These are phyloP conservation scores for Heliconius himera DNA, from an alignment of 1,140 invertebrate species.

Conservation along the genomic window DNA sequence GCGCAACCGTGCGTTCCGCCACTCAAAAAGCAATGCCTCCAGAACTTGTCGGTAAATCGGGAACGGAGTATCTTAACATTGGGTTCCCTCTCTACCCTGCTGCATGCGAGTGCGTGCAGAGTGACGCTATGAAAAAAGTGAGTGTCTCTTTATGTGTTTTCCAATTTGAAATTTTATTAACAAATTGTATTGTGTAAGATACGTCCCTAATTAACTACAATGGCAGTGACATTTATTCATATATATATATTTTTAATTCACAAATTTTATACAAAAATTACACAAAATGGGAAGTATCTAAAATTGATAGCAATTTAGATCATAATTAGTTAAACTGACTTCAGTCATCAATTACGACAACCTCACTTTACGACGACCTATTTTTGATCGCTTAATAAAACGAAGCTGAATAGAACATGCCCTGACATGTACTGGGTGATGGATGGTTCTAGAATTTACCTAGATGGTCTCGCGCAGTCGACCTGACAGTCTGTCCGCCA, in stretches of 20 bases:
- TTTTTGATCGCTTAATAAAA: conserved; percentile 61
- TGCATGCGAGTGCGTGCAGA: too few species aligned
- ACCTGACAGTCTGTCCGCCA: conserved; percentile 46
- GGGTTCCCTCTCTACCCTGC: too few species aligned
- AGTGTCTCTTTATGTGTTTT: too few species aligned
- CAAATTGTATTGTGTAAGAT: background rate
- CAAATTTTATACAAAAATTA: background rate
- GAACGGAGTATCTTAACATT: too few species aligned
- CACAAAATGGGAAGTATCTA: background rate
- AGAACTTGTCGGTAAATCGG: too few species aligned
- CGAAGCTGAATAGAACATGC: conserved; percentile 48
- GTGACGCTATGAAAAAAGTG: too few species aligned
- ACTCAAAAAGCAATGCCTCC: too few species aligned
- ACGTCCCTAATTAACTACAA: background rate
- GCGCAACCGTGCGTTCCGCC: too few species aligned
- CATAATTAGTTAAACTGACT: conserved; percentile 31
- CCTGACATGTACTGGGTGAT: conserved; percentile 48
- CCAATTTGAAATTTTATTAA: too few species aligned
- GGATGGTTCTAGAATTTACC: conserved; percentile 46
- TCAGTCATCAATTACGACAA: conserved; percentile 32
- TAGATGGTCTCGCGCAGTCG: conserved; percentile 63
- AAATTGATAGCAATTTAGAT: conserved; percentile 14
- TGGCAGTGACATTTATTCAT: too few species aligned
- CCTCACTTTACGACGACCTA: conserved; percentile 50
- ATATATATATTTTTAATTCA: background rate